Evolutionary conservation across 1,140 invertebrate genomes (phyloP).

Genomic region (Xylocopa sonorina): DNA sequence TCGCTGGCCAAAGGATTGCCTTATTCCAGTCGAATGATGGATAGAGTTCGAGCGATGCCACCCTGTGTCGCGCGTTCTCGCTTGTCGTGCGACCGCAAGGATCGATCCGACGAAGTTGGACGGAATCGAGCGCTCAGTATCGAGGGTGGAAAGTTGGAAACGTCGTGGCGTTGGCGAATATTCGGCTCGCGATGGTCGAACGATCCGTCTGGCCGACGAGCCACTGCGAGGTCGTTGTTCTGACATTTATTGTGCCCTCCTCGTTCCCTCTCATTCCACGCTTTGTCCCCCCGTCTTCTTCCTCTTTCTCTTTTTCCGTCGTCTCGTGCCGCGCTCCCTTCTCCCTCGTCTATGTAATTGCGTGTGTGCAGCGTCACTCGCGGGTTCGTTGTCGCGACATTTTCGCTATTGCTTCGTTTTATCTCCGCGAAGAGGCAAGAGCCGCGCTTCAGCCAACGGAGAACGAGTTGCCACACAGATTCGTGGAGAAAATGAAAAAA

Average conservation of each 20-base stretch:
- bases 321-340: conserved; percentile 49
- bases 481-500: too few relatives aligned
- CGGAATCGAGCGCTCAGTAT: background rate
- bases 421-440: too few relatives aligned
- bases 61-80: too few relatives aligned
- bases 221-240: conserved; percentile 63
- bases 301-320: conserved; percentile 28
- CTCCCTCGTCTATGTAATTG: conserved; percentile 56
- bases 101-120: background rate
- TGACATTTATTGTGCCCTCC: conserved; percentile 61
- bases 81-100: too few relatives aligned
- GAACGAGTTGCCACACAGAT: background rate
- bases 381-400: conserved; percentile 29
- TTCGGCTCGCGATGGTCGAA: conserved; percentile 40
- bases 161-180: conserved; percentile 12
- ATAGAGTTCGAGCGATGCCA: conserved; percentile 3
- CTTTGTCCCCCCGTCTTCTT: conserved; percentile 28
- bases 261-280: conserved; percentile 21
- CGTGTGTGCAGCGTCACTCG: conserved; percentile 44
- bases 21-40: background rate
- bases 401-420: background rate
- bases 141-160: conserved; percentile 9
- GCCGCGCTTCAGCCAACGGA: background rate
- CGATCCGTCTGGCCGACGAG: conserved; percentile 43
- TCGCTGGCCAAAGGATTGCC: background rate